Evolutionary conservation across 53 echinoderm and acorn worm species (phyloP), one percentile per base, ranked within the genome.

Genomic region (Luidia sarsii): DNA sequence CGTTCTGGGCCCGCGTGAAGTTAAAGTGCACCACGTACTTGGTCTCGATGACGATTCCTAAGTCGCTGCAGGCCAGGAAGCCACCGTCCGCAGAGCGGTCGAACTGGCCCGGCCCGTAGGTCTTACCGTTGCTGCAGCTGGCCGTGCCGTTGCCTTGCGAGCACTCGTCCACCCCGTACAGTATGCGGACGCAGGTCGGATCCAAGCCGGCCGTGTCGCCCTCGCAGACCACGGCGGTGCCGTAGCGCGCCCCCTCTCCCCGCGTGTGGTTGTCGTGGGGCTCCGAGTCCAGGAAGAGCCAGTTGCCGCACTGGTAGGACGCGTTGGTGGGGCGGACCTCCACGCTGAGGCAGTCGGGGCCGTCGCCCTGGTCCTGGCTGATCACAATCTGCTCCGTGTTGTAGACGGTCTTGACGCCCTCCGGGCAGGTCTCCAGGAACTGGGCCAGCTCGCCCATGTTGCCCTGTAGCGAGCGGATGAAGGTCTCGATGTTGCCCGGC

Each of bases 11-110:
- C 0, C 32, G 4, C 3, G 94, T 70, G 53, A 99, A 99, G 46
- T 94, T 82, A 33, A 93, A 94, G 38, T 89, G 86, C 14, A 93
- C 70, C 15, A 93, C 91, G 54, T 70, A 74, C 14, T 80, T 71
- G 43, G 80, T 87, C 16, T 63, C 57, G 9, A 90, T 81, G 22
- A 86, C 81, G 10, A 73, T 62, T 7, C 81, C 38, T 14, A 86
- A 80, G 2, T 65, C 65, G 22, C 82, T 94, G 53, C 94, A 99
- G 8, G 91, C 70, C 29, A 84, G 87, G 8, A 94, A 11, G 46
- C 46, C 29, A 18, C 83, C 56, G 67, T 80, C 82, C 11, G 67
- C 62, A 0, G 70, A 61, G 7, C 64, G 35, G n/a, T 70, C 73
- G 36, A 89, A 99, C 35, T 99, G 82, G 6, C 62, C 75, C 2